Percentiles rank a stretch among this genome's conserved stretches.
Evolutionary conservation across 1,140 invertebrate species (phyloP).

Genomic region (Argopecten irradians): DNA sequence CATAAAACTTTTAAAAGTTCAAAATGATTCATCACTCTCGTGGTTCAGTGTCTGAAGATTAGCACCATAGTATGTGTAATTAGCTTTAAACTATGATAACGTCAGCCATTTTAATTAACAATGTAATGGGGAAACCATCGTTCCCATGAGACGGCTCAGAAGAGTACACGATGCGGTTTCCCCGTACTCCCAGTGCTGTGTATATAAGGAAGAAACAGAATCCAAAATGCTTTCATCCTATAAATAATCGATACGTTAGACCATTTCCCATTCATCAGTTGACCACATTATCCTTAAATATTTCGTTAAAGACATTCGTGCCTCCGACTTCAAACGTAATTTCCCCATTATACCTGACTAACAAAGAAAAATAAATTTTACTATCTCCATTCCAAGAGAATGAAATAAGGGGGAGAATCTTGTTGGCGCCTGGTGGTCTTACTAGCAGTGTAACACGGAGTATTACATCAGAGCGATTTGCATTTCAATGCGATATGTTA

Average conservation of each 20-base stretch:
- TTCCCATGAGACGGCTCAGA: not conserved
- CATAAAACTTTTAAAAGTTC: not conserved
- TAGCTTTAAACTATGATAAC: not conserved
- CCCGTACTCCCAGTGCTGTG: not conserved
- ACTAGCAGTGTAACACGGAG: not conserved
- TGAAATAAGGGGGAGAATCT: not conserved
- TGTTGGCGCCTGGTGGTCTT: constrained; percentile 4
- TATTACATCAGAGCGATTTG: not conserved
- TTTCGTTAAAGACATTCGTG: constrained; percentile 1
- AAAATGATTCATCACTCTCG: not conserved
- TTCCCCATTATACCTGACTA: constrained; percentile 7
- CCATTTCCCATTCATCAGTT: not conserved
- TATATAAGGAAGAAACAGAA: constrained; percentile 4
- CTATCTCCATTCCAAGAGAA: not conserved
- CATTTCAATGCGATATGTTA: not conserved
- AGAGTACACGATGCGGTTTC: not conserved
- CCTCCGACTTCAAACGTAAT: constrained; percentile 5
- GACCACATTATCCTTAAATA: not conserved
- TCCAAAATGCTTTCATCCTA: not conserved
- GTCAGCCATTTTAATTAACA: not conserved
- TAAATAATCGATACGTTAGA: constrained; percentile 12
- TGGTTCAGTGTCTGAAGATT: not conserved
- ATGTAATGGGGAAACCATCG: not conserved
- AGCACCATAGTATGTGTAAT: not conserved
- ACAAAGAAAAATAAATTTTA: constrained; percentile 14